These are phyloP conservation scores for Imbricaverruca yamaguchii DNA, from an alignment of 2,888 invertebrate genomes.

Conservation along the genomic window DNA sequence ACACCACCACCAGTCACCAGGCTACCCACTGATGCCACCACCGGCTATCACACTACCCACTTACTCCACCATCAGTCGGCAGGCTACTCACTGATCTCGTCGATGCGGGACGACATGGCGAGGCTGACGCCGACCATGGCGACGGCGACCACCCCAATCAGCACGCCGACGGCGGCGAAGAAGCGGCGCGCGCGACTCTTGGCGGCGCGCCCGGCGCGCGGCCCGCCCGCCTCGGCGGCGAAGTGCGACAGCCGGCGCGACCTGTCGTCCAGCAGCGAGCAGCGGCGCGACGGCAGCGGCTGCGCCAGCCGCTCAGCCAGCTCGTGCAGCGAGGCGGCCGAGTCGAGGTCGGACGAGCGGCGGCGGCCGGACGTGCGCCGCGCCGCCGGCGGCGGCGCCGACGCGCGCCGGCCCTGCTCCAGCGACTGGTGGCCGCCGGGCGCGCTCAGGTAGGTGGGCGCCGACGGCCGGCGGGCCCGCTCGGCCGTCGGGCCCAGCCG, in stretches of 20 bases:
- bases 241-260: conserved; percentile 20
- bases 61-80: neutral
- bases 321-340: conserved; percentile 10
- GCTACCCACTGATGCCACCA: no score
- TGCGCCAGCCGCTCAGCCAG: conserved; percentile 12
- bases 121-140: conserved; percentile 42
- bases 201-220: neutral
- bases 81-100: conserved; percentile 39
- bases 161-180: conserved; percentile 31
- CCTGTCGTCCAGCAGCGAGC: conserved; percentile 15
- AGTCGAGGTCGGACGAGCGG: conserved; percentile 10
- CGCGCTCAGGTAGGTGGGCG: neutral
- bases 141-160: conserved; percentile 35
- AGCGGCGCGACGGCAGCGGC: conserved; percentile 16
- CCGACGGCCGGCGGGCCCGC: neutral
- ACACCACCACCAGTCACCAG: no score
- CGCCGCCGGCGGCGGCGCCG: neutral
- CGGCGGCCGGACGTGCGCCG: neutral
- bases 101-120: conserved; percentile 41
- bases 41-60: no score
- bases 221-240: neutral
- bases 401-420: neutral
- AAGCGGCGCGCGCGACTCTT: conserved; percentile 4
- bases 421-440: neutral
- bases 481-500: neutral